Evolutionary conservation across 2,113 vertebrate genomes (phyloP).

Genomic region (Rhea americana): DNA sequence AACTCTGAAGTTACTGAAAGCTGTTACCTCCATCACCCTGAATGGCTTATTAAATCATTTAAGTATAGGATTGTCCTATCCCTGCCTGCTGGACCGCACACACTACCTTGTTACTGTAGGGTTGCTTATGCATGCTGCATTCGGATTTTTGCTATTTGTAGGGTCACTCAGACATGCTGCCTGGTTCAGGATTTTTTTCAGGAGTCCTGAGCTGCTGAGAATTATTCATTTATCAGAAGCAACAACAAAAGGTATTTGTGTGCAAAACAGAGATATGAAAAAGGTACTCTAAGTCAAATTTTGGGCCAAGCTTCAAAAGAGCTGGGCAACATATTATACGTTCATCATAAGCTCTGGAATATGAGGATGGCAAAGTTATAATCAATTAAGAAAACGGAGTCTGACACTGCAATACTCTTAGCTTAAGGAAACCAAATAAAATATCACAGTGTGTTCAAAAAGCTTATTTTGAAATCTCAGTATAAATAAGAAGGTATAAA

Average conservation of each 20-base stretch:
- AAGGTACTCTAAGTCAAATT: conserved; percentile 23
- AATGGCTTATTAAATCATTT: conserved; percentile 30
- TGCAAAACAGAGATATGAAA: conserved; percentile 47
- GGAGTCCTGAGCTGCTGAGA: conserved; percentile 50
- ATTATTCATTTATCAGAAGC: conserved; percentile 55
- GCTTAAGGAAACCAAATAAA: conserved; percentile 62
- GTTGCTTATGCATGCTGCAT: conserved; percentile 48
- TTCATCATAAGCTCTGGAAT: conserved; percentile 36
- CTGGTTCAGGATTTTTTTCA: conserved; percentile 62
- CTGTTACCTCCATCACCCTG: neutral
- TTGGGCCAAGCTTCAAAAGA: conserved; percentile 19
- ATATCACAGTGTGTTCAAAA: conserved; percentile 52
- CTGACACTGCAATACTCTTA: conserved; percentile 57
- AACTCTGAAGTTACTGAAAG: neutral
- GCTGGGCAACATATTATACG: conserved; percentile 22
- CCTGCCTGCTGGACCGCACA: conserved; percentile 34
- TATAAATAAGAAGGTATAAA: conserved; percentile 31
- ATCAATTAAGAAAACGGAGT: conserved; percentile 57
- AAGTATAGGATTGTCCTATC: conserved; percentile 25
- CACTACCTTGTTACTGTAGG: conserved; percentile 26
- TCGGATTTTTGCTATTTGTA: conserved; percentile 41
- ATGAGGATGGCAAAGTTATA: conserved; percentile 23
- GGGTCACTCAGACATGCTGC: conserved; percentile 54
- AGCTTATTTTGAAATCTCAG: conserved; percentile 50
- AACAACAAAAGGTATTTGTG: conserved; percentile 42